Base-by-base conservation (phyloP, 2,113 vertebrate genomes). In the Drymodes brunneopygia region DNA sequence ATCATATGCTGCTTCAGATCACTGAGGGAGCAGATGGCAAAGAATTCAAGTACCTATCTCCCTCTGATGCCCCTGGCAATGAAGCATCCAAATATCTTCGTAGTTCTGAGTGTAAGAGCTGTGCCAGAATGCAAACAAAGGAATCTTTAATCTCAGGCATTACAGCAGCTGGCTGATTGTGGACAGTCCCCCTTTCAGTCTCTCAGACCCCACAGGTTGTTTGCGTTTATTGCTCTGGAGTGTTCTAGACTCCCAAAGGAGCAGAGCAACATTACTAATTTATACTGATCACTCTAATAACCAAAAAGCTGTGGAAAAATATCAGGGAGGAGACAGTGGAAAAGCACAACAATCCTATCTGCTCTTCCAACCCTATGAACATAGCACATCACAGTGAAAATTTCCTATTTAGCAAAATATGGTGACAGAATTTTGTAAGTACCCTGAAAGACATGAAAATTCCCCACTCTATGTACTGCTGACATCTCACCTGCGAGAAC, bases 181-280 rank as follows among this genome's bases (percentile, higher is more conserved):
- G 91, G 70, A 61, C 40, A n/a, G 45, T 69, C 44, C 42, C 80
- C 25, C 15, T 67, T 48, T 77, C 82, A 88, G 69, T 10, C 86
- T 81, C 54, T 95, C 84, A 95, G 94, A 92, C 89, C 84, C 50
- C 91, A 75, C 87, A 85, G 73, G 50, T 80, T 95, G 91, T 57
- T 87, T 92, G 74, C 0, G 0, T 5, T 75, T 86, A 29, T 22
- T 82, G 54, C 21, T 90, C 81, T 77, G 87, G 71, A 91, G 74
- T 72, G 38, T 82, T 93, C 51, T 58, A 74, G 50, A n/a, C 61
- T 89, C 84, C 36, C 73, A 69, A 35, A 81, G 27, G 62, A 73
- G 33, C n/a, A 67, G 36, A 81, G 23, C 27, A 56, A 31, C 66
- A 57, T 95, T 79, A 95, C 33, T 92, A 75, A 94, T 95, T 92